Evolutionary conservation across 2,797 vertebrate species (phyloP), one percentile per base, ranked within the genome.

Genomic region (Selene dorsalis): DNA sequence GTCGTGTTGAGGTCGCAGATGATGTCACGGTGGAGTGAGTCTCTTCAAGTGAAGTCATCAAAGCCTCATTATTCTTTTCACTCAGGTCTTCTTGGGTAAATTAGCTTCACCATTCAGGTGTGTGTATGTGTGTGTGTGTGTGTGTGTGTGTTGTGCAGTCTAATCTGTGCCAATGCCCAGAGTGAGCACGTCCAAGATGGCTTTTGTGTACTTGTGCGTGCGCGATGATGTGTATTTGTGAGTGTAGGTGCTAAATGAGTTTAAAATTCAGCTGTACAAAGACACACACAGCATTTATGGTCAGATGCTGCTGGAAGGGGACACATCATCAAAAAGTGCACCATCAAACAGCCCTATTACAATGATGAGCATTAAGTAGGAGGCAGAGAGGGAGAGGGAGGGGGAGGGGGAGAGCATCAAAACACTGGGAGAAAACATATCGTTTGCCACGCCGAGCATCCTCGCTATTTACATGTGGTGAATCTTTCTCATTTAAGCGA

Each of bases 41-140:
- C 85, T 84, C 73, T 83, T 82, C 74, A 55, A 78, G 79, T 83
- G 81, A 92, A 91, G 85, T 88, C 85, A 90, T 92, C 88, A 93
- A 88, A 90, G 85, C 75, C 84, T 91, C 83, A 91, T 93, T 93
- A 90, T 90, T 91, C 85, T 83, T 88, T 90, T 88, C 82, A 83
- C 74, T 79, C 78, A 45, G 61, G 80, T 79, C 79, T 3, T 45
- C 84, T 86, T 10, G 9, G 75, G 75, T 50, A 87, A 92, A 92
- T 89, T 88, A 92, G 88, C 84, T 72, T 69, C 76, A 80, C 65
- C 80, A 81, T 79, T 90, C 87, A 86, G 78, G 83, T 84, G 43
- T 18, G 22, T 32, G 53, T 3, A 16, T 45, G 73, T 81, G 57
- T 9, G 32, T 9, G 83, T 81, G 38, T 18, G 22, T 28, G 48